Base-by-base conservation (phyloP, 2,888 invertebrate genomes). In the Meloe dianella region DNA sequence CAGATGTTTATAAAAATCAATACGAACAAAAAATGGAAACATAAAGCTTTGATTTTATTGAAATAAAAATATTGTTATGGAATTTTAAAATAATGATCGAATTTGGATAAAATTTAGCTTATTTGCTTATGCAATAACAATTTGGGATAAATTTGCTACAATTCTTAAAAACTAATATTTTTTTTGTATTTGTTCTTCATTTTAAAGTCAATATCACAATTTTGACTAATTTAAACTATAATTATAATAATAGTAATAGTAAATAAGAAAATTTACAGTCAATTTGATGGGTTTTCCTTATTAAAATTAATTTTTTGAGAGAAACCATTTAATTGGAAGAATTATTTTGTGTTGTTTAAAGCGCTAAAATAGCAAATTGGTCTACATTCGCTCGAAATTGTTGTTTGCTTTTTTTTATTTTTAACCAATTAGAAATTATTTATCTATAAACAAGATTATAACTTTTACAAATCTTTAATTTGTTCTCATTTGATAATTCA, bases 101-200 rank as follows among this genome's bases (percentile, higher is more conserved):
- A 17, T 41, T 41, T 41, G n/a, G 41, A 41, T 41, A 41, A 41
- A 41, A 41, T 41, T 41, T 41, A 41, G 41, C 41, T 7, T 17
- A 41, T 41, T 41, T 41, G 41, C 41, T 41, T n/a, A 41, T 41
- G 41, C 41, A 41, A 41, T 41, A 41, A 41, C 41, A 41, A 41
- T 41, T 17, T 38, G 38, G 38, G 38, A n/a, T 38, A 38, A 38
- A 38, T 38, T 41, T 41, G 41, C 41, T 41, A 41, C 17, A 41
- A n/a, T 41, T 35, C 6, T 41, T 47, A 47, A 20, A 20, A 47
- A 35, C 14, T 14, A 35, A 14, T 35, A 6, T 35, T 35, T 35
- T 1, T 35, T 9, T 47, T 20, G 9, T 47, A 10, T 20, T 47
- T 41, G n/a, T 41, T n/a, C 5, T 17, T 7, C n/a, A 17, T 17